phyloP scores from a whole-genome alignment of 2,888 invertebrate species.

The Rhyacophila evoluta region DNA sequence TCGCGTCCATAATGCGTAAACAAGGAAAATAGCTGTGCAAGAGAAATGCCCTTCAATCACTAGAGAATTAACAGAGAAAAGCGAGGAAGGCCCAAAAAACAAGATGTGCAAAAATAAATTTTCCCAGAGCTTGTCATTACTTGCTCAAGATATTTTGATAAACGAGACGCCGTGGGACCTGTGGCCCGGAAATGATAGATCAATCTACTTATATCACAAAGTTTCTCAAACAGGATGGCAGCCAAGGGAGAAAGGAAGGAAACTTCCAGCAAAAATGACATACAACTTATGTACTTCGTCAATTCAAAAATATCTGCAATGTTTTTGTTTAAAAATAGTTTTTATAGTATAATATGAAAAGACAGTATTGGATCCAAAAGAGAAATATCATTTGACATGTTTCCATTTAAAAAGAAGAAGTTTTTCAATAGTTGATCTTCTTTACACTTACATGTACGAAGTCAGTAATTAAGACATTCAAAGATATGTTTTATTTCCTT shows the following conservation, averaged over 20 bases:
- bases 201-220: constrained; percentile 25
- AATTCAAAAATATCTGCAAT: no score
- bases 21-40: not conserved
- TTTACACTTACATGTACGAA: no score
- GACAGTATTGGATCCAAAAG: no score
- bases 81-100: not conserved
- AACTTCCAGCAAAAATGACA: constrained; percentile 1
- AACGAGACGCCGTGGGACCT: constrained; percentile 32
- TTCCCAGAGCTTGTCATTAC: constrained; percentile 4
- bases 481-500: no score
- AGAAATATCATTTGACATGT: no score
- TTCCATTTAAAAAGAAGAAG: no score
- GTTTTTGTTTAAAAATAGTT: no score
- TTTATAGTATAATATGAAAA: no score
- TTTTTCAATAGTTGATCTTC: no score
- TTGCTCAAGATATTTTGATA: constrained; percentile 32
- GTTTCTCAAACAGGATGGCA: not conserved
- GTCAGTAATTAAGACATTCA: no score
- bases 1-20: no score
- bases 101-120: not conserved
- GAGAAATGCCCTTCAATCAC: not conserved
- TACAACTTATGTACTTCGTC: no score
- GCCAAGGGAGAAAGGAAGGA: not conserved
- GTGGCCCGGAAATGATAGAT: constrained; percentile 30
- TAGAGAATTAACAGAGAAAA: not conserved